Evolutionary conservation across 2,797 vertebrate species (phyloP).

Genomic region (Gobio occitaniae): DNA sequence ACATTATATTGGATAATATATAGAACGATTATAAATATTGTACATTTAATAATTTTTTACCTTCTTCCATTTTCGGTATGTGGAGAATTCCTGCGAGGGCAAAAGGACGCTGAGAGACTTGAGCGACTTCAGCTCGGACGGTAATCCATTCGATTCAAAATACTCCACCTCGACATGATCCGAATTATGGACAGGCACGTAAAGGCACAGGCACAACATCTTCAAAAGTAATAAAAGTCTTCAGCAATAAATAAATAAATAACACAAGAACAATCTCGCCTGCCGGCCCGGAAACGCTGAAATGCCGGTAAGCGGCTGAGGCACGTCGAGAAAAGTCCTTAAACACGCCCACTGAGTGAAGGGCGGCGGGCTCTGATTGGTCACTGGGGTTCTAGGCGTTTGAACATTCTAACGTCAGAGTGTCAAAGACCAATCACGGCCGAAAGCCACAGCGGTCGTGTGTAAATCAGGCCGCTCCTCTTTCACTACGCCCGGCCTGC

Average conservation of each 20-base stretch:
- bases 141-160: constrained; percentile 92
- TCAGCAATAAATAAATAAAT: constrained; percentile 78
- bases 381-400: background rate
- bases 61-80: constrained; percentile 89
- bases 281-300: constrained; percentile 23
- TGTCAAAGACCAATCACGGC: background rate
- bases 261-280: background rate
- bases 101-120: constrained; percentile 88
- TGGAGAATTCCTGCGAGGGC: constrained; percentile 90
- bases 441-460: background rate
- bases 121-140: constrained; percentile 87
- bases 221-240: constrained; percentile 40
- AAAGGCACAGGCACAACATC: constrained; percentile 93
- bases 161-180: constrained; percentile 89
- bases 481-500: background rate
- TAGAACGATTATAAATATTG: background rate
- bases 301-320: constrained; percentile 66
- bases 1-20: background rate
- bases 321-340: constrained; percentile 53
- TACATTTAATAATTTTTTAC: constrained; percentile 58
- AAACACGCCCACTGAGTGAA: constrained; percentile 29
- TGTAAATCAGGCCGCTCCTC: background rate
- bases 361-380: constrained; percentile 13
- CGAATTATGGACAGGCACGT: constrained; percentile 82
- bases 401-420: background rate